Evolutionary conservation across 2,797 vertebrate genomes (phyloP), one percentile per base, ranked within the genome.

Genomic region (Poecilia velifera): DNA sequence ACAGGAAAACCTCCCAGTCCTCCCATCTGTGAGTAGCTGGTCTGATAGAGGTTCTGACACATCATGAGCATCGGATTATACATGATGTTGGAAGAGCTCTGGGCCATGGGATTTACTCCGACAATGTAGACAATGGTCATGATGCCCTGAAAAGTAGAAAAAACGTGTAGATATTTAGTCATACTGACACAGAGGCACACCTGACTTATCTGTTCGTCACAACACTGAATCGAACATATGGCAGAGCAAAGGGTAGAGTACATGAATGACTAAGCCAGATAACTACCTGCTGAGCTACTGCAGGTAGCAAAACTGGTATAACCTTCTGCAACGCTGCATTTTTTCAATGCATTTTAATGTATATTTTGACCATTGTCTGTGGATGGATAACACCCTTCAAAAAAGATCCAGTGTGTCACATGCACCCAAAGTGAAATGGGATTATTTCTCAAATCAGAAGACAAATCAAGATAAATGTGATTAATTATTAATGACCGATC

Each of bases 91-190:
- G 96, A 91, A 0, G 91, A 88, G 88, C 96, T 92, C 88, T 97
- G 97, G 0, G 97, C 96, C 95, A 96, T 97, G 0, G 97, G 97
- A 84, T 97, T 98, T 18, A 98, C 97, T 0, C 96, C 97, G 0
- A 98, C 93, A 1, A 98, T 88, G 91, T 98, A 98, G 39, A 98
- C 96, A 0, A 98, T 97, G 91, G 78, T 96, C 59, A 97, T 97
- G 66, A 98, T 95, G 78, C 96, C 91, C 95, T 95, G 87, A 18
- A 85, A 66, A 72, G 76, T 10, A 82, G 1, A 72, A 1, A 25
- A 1, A n/a, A 39, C 10, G 28, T 12, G 13, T 8, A 68, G 28
- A 47, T n/a, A 25, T 68, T 39, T 20, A 72, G 31, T 43, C 16
- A 39, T 13, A 25, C 16, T 70, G 3, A 79, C 14, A 55, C 1